Base-by-base conservation (phyloP, 30 jellyfish, hydroid and myxozoan species). In the Nemopilema nomurai region DNA sequence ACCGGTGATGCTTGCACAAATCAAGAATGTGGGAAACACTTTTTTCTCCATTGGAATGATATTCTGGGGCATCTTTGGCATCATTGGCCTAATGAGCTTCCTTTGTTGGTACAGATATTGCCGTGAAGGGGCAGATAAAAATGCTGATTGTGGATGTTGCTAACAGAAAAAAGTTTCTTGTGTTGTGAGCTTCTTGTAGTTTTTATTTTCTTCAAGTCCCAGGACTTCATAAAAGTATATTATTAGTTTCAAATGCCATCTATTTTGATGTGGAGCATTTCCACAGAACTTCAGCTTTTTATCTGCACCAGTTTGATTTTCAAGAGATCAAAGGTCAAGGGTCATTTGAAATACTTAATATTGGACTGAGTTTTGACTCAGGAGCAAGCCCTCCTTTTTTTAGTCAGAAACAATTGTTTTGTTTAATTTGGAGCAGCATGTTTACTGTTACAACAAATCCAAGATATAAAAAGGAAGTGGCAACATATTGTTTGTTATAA, bases 31-130 rank as follows among this genome's bases (percentile, higher is more conserved):
- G 32, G 97, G 96, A 1, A 84, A 78, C 65, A 93, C 98, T 21
- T 93, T 93, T 71, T 93, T 93, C 87, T 87, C 96, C 0, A 89
- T 93, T 72, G 98, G 98, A 1, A 93, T 93, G 98, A 93, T 93
- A 21, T 93, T 93, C 89, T 93, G 98, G 98, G 98, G 97, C 18
- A 76, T 88, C 7, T 81, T 93, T 74, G 92, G 92, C 69, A 87
- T 93, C 30, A 71, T 87, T 49, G 90, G 79, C 19, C 77, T 88
- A 62, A 68, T 89, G 84, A 75, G 91, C 28, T 90, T 77, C 16
- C 51, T 83, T 16, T 93, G 97, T 31, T 93, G 98, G 98, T 93
- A 84, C 74, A 82, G 90, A 49, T 79, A 83, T 51, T 93, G 98
- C 82, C 67, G 98, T 69, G 96, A 88, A 29, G 98, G 96, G 1